Evolutionary conservation across 2,888 invertebrate genomes (phyloP).

Genomic region (Orthosia incerta): DNA sequence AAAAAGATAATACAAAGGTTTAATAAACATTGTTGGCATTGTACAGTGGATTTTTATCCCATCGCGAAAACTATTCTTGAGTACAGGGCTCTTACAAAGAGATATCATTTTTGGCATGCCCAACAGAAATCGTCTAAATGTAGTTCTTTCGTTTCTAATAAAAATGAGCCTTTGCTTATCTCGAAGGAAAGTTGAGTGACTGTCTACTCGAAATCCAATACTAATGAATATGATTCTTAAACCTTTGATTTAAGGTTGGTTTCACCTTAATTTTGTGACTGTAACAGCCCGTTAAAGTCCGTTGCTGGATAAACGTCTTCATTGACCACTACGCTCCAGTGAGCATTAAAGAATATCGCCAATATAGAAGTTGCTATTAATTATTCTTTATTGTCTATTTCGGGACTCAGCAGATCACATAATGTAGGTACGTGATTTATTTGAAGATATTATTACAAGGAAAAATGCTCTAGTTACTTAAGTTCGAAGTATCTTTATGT

Average conservation of each 20-base stretch:
- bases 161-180: constrained; percentile 46
- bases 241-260: constrained; percentile 17
- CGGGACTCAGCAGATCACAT: too few species aligned
- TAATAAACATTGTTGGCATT: constrained; percentile 25
- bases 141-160: constrained; percentile 52
- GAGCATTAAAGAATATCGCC: constrained; percentile 6
- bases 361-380: neutral
- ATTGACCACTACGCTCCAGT: constrained; percentile 23
- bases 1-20: constrained; percentile 6
- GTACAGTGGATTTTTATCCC: constrained; percentile 25
- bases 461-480: neutral
- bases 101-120: constrained; percentile 16
- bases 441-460: neutral
- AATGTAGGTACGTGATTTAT: neutral
- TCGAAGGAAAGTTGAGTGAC: constrained; percentile 35
- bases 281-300: constrained; percentile 9
- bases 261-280: constrained; percentile 10
- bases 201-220: constrained; percentile 20
- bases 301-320: constrained; percentile 6
- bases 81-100: constrained; percentile 9
- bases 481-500: too few species aligned
- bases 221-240: constrained; percentile 15
- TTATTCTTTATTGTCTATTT: constrained; percentile 4
- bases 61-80: constrained; percentile 30
- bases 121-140: constrained; percentile 23